Base-by-base conservation (phyloP, 2,113 vertebrate species). In the Cochlearius cochlearius region DNA sequence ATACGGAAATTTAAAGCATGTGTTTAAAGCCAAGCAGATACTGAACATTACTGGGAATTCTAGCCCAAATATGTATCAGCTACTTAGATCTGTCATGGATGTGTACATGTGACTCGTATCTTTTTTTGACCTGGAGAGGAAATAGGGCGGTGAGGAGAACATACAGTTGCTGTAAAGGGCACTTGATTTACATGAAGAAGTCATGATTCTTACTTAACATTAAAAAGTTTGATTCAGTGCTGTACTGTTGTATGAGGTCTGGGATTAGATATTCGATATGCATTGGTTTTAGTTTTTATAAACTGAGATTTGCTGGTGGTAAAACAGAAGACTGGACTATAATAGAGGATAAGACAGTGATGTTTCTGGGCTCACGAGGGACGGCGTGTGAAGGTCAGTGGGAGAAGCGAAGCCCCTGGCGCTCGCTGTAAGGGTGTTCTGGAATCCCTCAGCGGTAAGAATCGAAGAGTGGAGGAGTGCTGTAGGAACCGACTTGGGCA, bases 311-410 rank as follows among this genome's bases (percentile, higher is more conserved):
- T 87, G 58, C 67, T 56, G 41, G 59, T 78, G 53, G 32, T 62
- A 39, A 50, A 82, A 21, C 43, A 53, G 16, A 45, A 80, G n/a
- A 9, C 25, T 38, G 50, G 50, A 39, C 29, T 49, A 3, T n/a
- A 29, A 8, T 2, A 75, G 58, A 45, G 21, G 15, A 36, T 47
- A 14, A 56, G 41, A 34, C 49, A 18, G 22, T 53, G 15, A 21
- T 5, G 36, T 43, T 58, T 56, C 56, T 52, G 56, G 29, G 58
- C 62, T 69, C 41, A 32, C 55, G 69, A 13, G 32, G 4, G 21
- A 7, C 22, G 75, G 34, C 0, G 2, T 16, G 27, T 50, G 29
- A 50, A 43, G 0, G 3, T 39, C 21, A 22, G 21, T 6, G 49
- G 69, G 45, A 68, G 81, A 69, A 43, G 49, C 2, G 7, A 80